phyloP scores from a whole-genome alignment of 2,888 invertebrate genomes.

The Pristionchus maxplancki region DNA sequence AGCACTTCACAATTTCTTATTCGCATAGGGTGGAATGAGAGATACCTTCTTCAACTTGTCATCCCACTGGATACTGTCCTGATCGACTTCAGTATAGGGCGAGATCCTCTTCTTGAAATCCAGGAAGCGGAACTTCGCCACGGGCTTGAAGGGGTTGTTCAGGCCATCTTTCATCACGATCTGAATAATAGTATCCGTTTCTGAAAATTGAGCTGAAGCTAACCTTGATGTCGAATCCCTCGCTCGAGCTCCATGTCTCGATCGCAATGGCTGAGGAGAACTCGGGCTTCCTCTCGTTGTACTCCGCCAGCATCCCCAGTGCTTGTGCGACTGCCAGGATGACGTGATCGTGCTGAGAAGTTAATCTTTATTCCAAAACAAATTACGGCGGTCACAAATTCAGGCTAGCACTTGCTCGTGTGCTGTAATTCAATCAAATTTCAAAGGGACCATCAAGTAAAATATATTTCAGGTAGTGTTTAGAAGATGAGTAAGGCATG shows the following conservation, averaged over 20 bases:
- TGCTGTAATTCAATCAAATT: too few relatives aligned
- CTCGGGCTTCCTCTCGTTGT: neutral
- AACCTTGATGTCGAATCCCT: conserved; percentile 17
- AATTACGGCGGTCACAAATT: too few relatives aligned
- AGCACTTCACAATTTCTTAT: too few relatives aligned
- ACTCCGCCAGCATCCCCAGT: neutral
- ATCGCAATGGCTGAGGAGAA: neutral
- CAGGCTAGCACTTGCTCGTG: too few relatives aligned
- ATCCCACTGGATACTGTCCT: neutral
- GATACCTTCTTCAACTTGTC: neutral
- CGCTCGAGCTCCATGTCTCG: conserved; percentile 28
- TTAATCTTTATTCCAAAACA: neutral
- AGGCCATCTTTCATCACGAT: conserved; percentile 37
- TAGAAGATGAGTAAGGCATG: too few relatives aligned
- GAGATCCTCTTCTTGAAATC: conserved; percentile 17
- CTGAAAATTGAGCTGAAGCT: neutral
- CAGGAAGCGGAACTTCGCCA: neutral
- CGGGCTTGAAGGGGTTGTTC: neutral
- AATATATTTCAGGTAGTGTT: too few relatives aligned
- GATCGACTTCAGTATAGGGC: neutral
- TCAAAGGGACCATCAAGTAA: too few relatives aligned
- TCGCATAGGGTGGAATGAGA: too few relatives aligned
- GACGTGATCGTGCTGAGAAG: conserved; percentile 2
- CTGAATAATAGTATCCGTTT: neutral
- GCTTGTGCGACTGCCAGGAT: neutral